Evolutionary conservation across 2,113 vertebrate genomes (phyloP), one percentile per base, ranked within the genome.

Genomic region (Prietella phreatophila): DNA sequence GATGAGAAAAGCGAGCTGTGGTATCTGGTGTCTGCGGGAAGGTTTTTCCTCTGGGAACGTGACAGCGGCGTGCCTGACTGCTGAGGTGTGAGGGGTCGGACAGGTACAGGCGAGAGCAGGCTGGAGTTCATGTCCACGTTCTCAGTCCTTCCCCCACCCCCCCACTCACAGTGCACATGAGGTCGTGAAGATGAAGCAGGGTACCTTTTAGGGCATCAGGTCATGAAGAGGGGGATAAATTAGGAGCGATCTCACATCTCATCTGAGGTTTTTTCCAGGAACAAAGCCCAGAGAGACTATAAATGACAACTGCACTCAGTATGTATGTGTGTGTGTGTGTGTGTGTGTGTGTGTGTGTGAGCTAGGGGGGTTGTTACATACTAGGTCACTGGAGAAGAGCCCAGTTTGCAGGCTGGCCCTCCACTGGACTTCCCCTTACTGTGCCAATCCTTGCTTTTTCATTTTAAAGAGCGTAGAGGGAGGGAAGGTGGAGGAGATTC

Each of bases 231-330:
- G 55, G 25, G 65, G 27, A 94, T 95, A 95, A 93, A 95, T 95
- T 92, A 92, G 93, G 91, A 92, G 86, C n/a, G 50, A 91, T 92
- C 90, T 92, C 90, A 94, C 91, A 91, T 94, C 85, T 94, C 93
- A 93, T 92, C 93, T 88, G 87, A 88, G 87, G 88, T 89, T 89
- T 93, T 91, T 95, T 93, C 93, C 93, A 90, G 92, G 92, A 95
- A 93, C 93, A 88, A 89, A 67, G 50, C 92, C 90, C 91, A 91
- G 89, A 85, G 91, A 67, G 86, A 87, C 90, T 92, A 92, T 92
- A 92, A 92, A 94, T 5, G 60, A 82, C 55, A 63, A 39, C 50
- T 36, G 36, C 22, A 86, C 56, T 58, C 88, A 33, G 17, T 2
- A 10, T 67, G 61, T 22, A 19, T 5, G 11, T 11, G 81, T 27